A percentile compares a stretch with the other conserved stretches of the same genome.
phyloP scores from a whole-genome alignment of 2,888 invertebrate species.

The Osmoderma eremita region DNA sequence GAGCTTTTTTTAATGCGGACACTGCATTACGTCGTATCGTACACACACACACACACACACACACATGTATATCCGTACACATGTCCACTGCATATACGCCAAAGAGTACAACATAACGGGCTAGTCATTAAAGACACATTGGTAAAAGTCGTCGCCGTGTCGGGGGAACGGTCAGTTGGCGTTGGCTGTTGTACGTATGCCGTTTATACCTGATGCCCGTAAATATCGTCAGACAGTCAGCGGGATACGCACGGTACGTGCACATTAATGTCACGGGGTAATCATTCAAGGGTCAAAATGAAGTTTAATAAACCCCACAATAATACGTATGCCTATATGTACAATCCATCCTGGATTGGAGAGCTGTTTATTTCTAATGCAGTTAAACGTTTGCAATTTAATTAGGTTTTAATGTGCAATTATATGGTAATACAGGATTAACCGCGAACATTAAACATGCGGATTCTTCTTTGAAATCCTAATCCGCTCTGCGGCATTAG shows the following conservation, averaged over 20 bases:
- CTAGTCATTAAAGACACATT: constrained; percentile 27
- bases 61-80: too few species aligned
- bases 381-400: constrained; percentile 5
- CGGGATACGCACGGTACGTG: constrained; percentile 15
- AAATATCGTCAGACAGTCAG: constrained; percentile 5
- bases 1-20: background rate
- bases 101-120: constrained; percentile 28
- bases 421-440: background rate
- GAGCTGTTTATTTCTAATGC: background rate
- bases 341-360: too few species aligned
- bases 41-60: too few species aligned
- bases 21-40: constrained; percentile 5
- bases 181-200: constrained; percentile 8
- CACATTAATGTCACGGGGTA: constrained; percentile 24
- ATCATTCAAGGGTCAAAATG: constrained; percentile 23
- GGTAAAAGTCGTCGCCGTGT: constrained; percentile 29
- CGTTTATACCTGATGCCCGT: constrained; percentile 19
- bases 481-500: too few species aligned
- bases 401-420: constrained; percentile 14
- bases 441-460: too few species aligned
- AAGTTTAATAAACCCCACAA: constrained; percentile 16
- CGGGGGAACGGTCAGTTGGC: constrained; percentile 25
- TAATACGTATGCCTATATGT: too few species aligned
- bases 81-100: background rate
- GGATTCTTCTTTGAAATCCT: too few species aligned